A percentile compares a stretch with the other conserved stretches of the same genome.
Evolutionary conservation across 2,113 vertebrate genomes (phyloP).

Genomic region (Riparia riparia): DNA sequence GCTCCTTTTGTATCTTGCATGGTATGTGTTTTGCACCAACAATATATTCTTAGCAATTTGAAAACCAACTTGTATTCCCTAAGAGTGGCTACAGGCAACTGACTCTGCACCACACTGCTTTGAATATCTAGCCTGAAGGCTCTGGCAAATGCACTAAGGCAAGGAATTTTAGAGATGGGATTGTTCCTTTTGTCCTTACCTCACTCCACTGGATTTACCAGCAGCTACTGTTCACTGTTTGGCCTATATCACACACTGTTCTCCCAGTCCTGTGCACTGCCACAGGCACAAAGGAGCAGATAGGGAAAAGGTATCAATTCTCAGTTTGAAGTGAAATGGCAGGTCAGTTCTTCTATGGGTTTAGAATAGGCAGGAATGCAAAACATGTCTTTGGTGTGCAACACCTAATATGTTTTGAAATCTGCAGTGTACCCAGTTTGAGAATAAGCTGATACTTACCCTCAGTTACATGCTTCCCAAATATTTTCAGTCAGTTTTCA

Average conservation of each 20-base stretch:
- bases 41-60: not conserved
- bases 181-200: conserved; percentile 43
- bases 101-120: not conserved
- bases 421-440: not conserved
- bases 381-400: not conserved
- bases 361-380: not conserved
- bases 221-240: not conserved
- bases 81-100: not conserved
- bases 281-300: not conserved
- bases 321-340: not conserved
- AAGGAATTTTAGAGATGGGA: not conserved
- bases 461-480: not conserved
- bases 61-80: not conserved
- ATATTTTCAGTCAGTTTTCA: not conserved
- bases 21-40: not conserved
- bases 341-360: not conserved
- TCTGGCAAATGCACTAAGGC: not conserved
- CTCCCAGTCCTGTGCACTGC: not conserved
- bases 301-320: not conserved
- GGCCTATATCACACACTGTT: not conserved
- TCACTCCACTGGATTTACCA: conserved; percentile 5
- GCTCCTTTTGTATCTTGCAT: not conserved
- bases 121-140: conserved; percentile 25
- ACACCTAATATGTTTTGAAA: not conserved
- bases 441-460: not conserved